phyloP scores from a whole-genome alignment of 2,888 invertebrate species.

The Phrixothrix hirtus region DNA sequence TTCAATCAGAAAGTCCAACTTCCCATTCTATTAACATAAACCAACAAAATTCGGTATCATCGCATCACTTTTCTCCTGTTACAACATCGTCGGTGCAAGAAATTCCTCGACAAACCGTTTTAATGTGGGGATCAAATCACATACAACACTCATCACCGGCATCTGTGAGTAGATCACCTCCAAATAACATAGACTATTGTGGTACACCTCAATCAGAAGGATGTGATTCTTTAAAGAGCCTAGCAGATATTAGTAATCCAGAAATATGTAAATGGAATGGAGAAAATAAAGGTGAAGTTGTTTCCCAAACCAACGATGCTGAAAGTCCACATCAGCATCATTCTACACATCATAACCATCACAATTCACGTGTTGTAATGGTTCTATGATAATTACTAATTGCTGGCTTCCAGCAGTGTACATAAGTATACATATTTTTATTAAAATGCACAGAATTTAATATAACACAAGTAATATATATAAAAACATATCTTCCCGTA shows the following conservation, averaged over 20 bases:
- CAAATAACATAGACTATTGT: constrained; percentile 38
- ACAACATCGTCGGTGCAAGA: constrained; percentile 47
- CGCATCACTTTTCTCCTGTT: constrained; percentile 53
- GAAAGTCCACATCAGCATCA: constrained; percentile 54
- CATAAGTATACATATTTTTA: constrained; percentile 47
- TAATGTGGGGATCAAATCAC: constrained; percentile 81
- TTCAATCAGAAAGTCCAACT: constrained; percentile 42
- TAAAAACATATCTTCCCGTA: constrained; percentile 51
- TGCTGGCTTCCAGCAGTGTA: constrained; percentile 35
- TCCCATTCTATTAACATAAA: constrained; percentile 38
- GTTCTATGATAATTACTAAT: constrained; percentile 54
- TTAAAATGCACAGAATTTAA: constrained; percentile 44
- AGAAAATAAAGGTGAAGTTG: constrained; percentile 46
- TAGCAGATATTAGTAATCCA: constrained; percentile 50
- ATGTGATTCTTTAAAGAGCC: constrained; percentile 48
- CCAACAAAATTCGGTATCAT: constrained; percentile 42
- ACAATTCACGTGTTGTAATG: constrained; percentile 56
- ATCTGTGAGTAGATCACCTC: constrained; percentile 45
- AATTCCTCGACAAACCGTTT: constrained; percentile 83
- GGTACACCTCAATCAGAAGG: constrained; percentile 39
- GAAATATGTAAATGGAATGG: constrained; percentile 54
- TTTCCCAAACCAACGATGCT: constrained; percentile 44
- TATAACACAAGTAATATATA: constrained; percentile 35
- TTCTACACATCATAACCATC: constrained; percentile 49
- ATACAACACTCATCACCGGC: constrained; percentile 42